Base-by-base conservation (phyloP, 2,888 invertebrate species). In the Tipula lateralis region DNA sequence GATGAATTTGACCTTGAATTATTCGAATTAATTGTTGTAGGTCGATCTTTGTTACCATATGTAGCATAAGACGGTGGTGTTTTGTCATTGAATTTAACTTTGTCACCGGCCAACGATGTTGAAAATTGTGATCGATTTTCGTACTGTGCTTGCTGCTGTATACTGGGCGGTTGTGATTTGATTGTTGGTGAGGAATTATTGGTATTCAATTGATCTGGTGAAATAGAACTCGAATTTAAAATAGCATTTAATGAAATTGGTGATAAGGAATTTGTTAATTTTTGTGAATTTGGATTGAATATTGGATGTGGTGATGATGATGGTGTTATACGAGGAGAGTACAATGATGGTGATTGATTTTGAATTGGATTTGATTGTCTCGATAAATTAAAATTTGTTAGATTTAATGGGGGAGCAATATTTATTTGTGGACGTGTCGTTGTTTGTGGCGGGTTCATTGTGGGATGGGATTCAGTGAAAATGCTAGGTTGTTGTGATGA, bases 1-100 rank as follows among this genome's bases (percentile, higher is more conserved):
- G 82, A 82, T 82, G 82, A 30, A n/a, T 30, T 82, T 82, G 82
- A 16, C 82, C 82, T 82, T 82, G 82, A 82, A 82, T 32, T 82
- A 82, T 82, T 82, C 32, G 24, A 9, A 30, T 29, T 82, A 32
- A 82, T 82, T 32, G 82, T 16, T n/a, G 82, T 82, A 32, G 29
- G 82, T 30, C 82, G 82, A 30, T 82, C 82, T 30, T 32, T 29
- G 16, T 30, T 82, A 30, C 32, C 82, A 30, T 82, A 30, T n/a
- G 30, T 16, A 16, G 29, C 29, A 6, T 29, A 80, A 3, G 24
- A 4, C 4, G 50, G 6, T 50, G 50, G 50, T 50, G 16, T 50
- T 50, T 16, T 50, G 1, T 50, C 50, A 24, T 24, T 66, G 24
- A 24, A 24, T 66, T 66, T 66, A 13, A 2, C 9, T 66, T 82